phyloP scores from a whole-genome alignment of 1,140 invertebrate genomes.

The Calycopis cecrops region DNA sequence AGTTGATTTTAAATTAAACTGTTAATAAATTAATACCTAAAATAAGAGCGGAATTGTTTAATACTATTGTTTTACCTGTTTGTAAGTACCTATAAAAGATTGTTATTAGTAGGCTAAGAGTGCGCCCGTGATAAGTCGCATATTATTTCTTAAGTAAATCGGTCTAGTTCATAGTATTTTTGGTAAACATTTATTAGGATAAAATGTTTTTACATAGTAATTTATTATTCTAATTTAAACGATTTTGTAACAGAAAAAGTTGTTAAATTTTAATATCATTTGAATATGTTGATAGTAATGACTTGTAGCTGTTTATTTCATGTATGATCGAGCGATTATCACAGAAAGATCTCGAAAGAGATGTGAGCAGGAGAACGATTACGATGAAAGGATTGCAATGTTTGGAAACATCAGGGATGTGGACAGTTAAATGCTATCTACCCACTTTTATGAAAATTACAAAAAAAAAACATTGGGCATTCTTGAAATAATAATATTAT shows the following conservation, averaged over 20 bases:
- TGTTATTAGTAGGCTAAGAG: neutral
- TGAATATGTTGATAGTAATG: neutral
- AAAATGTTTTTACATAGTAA: too few relatives aligned
- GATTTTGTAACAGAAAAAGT: neutral
- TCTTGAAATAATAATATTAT: neutral
- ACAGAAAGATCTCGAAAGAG: neutral
- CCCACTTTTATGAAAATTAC: neutral
- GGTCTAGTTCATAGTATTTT: neutral
- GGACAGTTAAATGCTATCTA: neutral
- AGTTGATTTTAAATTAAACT: too few relatives aligned
- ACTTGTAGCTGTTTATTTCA: constrained; percentile 1
- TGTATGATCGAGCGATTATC: neutral
- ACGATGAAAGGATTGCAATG: neutral
- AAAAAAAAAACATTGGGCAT: neutral
- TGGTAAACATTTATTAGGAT: too few relatives aligned
- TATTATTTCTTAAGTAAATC: neutral
- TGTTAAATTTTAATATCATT: neutral
- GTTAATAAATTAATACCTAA: too few relatives aligned
- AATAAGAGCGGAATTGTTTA: too few relatives aligned
- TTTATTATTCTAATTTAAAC: neutral
- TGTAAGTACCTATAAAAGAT: too few relatives aligned
- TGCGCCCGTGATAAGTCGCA: neutral
- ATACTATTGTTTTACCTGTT: too few relatives aligned
- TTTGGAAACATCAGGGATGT: neutral
- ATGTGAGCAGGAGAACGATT: neutral